Percentiles rank a stretch among this genome's conserved stretches.
These are phyloP conservation scores for Limnephilus rhombicus DNA, from an alignment of 2,888 invertebrate genomes.

Conservation along the genomic window DNA sequence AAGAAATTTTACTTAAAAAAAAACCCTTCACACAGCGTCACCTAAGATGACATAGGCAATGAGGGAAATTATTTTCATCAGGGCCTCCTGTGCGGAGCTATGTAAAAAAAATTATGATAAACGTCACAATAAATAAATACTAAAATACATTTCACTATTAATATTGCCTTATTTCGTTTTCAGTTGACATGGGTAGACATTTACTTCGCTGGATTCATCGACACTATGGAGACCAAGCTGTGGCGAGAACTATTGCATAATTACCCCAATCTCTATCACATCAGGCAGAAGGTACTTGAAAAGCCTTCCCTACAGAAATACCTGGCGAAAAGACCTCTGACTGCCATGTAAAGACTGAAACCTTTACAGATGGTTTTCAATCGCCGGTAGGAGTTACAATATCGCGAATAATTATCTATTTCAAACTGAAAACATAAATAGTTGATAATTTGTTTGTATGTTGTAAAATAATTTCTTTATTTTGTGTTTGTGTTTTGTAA, in stretches of 20 bases:
- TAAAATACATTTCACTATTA: background rate
- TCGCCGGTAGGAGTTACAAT: background rate
- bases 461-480: background rate
- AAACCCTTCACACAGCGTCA: no score
- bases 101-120: no score
- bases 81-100: no score
- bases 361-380: background rate
- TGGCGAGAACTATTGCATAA: slow-evolving; percentile 56
- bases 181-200: slow-evolving; percentile 63
- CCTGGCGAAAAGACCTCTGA: slow-evolving; percentile 55
- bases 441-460: background rate
- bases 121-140: no score
- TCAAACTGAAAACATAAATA: background rate
- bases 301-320: slow-evolving; percentile 53
- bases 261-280: slow-evolving; percentile 67
- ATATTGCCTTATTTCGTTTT: slow-evolving; percentile 18
- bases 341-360: background rate
- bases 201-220: slow-evolving; percentile 63
- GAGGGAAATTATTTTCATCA: no score
- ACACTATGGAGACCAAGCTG: slow-evolving; percentile 60
- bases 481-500: background rate
- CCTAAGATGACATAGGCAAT: no score
- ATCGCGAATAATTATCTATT: background rate
- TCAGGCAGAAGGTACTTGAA: slow-evolving; percentile 55
- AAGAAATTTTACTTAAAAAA: no score